A percentile compares a stretch with the other conserved stretches of the same genome.
These are phyloP conservation scores for rabbit (Oryctolagus cuniculus) DNA, from an alignment of 2,113 vertebrate genomes.

Conservation along the genomic window mOryCun1.1 NC_091445.1:7234001-7234500, in stretches of 20 bases:
- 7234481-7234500: background rate
- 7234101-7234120: background rate
- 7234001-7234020: background rate
- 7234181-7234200: background rate
- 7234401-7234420: background rate
- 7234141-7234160: background rate
- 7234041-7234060: background rate
- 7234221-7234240: background rate
- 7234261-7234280: background rate
- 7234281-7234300: background rate
- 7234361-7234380: background rate
- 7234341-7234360: background rate
- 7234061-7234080: background rate
- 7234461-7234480: background rate
- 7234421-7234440: background rate
- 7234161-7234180: background rate
- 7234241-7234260: background rate
- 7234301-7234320: background rate
- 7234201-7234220: background rate
- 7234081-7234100: background rate
- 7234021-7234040: background rate
- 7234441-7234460: fast-evolving
- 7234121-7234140: background rate
- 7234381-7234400: background rate
- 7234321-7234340: background rate